Evolutionary conservation across 2,113 vertebrate species (phyloP), one percentile per base, ranked within the genome.

Genomic region (Pachypanchax playfairii): DNA sequence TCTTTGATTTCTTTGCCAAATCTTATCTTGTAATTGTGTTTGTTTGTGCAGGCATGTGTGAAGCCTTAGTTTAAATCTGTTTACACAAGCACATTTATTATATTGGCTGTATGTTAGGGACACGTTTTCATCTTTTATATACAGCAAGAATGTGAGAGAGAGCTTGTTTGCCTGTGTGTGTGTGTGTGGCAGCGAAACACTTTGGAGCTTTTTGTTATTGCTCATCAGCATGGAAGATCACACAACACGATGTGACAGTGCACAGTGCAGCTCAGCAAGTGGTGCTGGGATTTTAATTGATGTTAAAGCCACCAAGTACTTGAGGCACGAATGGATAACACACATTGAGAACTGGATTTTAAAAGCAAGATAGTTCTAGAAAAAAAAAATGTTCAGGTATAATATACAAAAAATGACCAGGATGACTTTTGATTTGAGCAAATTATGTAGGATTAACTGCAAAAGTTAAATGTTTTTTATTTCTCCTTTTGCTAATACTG

Each of bases 251-350:
- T 76, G 84, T 82, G 84, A 87, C 84, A 79, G 71, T 31, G 61
- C 70, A 70, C 65, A 62, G 73, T 62, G 69, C 67, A 60, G 65
- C 79, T 71, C 79, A 75, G 81, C 82, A 87, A 83, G 85, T 84
- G 80, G 80, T 18, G 18, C 77, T 57, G 46, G 65, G 79, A 70
- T 76, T 84, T 81, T 79, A 85, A 84, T 84, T 80, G 82, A 82
- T 83, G 80, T 81, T 83, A 86, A 82, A 84, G 46, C 68, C 77
- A 71, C 75, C 39, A 48, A 76, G 77, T 50, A 67, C 71, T 79
- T 65, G 42, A 46, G 52, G 57, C 5, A 29, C 49, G 59, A 52
- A 80, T 43, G 54, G 58, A 44, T 44, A 70, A 20, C 10, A 17
- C 18, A 47, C 52, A 47, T 29, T 29, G 3, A 70, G 42, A 52